Percentiles rank a stretch among this genome's conserved stretches.
These are phyloP conservation scores for Aphidoletes aphidimyza DNA, from an alignment of 2,888 invertebrate species.

Conservation along the genomic window DNA sequence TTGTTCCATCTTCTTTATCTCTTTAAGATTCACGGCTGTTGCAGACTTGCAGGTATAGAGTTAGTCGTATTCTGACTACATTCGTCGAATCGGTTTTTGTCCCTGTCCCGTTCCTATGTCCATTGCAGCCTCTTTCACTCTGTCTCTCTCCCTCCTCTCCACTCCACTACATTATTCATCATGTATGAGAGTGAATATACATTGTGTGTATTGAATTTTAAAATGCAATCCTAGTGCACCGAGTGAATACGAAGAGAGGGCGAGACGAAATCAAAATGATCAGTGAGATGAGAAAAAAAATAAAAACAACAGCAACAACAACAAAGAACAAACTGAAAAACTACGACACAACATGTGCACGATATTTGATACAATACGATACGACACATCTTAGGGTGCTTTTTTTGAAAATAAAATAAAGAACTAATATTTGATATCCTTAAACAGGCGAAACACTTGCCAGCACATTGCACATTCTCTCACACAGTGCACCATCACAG, in stretches of 20 bases:
- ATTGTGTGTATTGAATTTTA: background rate
- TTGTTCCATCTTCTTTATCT: conserved; percentile 40
- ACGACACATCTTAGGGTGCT: conserved; percentile 52
- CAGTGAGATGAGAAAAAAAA: conserved; percentile 37
- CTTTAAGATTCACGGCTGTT: conserved; percentile 27
- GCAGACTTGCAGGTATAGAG: conserved; percentile 48
- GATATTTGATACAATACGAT: conserved; percentile 34
- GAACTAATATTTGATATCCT: conserved; percentile 49
- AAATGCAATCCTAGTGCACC: conserved; percentile 20
- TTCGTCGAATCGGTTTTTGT: background rate
- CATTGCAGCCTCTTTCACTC: no score
- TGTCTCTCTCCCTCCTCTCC: background rate
- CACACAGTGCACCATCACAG: background rate
- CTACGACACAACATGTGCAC: conserved; percentile 52
- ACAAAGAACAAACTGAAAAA: no score
- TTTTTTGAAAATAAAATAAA: no score
- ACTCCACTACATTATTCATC: background rate
- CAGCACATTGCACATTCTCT: conserved; percentile 31
- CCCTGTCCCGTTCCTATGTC: background rate
- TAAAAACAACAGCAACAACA: no score
- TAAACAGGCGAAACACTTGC: conserved; percentile 16
- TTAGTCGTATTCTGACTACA: background rate
- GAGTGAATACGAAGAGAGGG: background rate
- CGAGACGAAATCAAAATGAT: conserved; percentile 41
- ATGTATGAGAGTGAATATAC: background rate